phyloP scores from a whole-genome alignment of 2,797 vertebrate species.

The Urocyon cinereoargenteus region DNA sequence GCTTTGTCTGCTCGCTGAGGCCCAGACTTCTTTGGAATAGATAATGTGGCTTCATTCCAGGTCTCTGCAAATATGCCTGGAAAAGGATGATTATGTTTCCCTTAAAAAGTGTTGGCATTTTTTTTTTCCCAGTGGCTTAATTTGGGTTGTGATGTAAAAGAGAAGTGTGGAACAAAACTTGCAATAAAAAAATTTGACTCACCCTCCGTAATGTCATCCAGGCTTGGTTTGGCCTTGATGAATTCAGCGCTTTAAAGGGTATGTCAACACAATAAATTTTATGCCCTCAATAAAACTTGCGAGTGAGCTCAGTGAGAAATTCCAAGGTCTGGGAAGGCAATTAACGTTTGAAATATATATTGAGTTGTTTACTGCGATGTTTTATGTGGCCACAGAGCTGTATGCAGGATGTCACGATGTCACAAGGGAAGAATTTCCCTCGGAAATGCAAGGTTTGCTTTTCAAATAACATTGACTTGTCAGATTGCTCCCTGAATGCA shows the following conservation, averaged over 20 bases:
- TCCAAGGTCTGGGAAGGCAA: slow-evolving; percentile 82
- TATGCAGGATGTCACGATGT: slow-evolving; percentile 64
- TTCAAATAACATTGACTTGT: slow-evolving; percentile 64
- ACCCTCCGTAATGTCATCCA: slow-evolving; percentile 58
- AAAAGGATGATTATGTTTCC: slow-evolving; percentile 63
- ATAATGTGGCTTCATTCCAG: slow-evolving; percentile 43
- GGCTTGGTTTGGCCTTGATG: slow-evolving; percentile 74
- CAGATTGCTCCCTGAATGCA: slow-evolving; percentile 28
- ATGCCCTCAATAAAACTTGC: slow-evolving; percentile 82
- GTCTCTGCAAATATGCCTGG: slow-evolving; percentile 43
- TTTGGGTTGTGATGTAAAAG: slow-evolving; percentile 69
- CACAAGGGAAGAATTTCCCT: slow-evolving; percentile 70
- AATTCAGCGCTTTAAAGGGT: slow-evolving; percentile 79
- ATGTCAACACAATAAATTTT: slow-evolving; percentile 86
- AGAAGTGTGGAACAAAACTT: slow-evolving; percentile 59
- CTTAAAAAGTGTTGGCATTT: slow-evolving; percentile 62
- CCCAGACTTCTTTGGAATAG: slow-evolving; percentile 34
- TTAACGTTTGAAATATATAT: slow-evolving; percentile 85
- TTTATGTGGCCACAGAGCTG: slow-evolving; percentile 84
- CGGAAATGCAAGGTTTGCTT: slow-evolving; percentile 69
- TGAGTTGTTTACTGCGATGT: slow-evolving; percentile 85
- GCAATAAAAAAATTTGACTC: slow-evolving; percentile 53
- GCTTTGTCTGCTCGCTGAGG: slow-evolving; percentile 43
- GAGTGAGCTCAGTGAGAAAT: slow-evolving; percentile 84
- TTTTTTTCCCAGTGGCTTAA: slow-evolving; percentile 18